phyloP scores from a whole-genome alignment of 1,140 invertebrate species.

The Lordiphosa collinella region DNA sequence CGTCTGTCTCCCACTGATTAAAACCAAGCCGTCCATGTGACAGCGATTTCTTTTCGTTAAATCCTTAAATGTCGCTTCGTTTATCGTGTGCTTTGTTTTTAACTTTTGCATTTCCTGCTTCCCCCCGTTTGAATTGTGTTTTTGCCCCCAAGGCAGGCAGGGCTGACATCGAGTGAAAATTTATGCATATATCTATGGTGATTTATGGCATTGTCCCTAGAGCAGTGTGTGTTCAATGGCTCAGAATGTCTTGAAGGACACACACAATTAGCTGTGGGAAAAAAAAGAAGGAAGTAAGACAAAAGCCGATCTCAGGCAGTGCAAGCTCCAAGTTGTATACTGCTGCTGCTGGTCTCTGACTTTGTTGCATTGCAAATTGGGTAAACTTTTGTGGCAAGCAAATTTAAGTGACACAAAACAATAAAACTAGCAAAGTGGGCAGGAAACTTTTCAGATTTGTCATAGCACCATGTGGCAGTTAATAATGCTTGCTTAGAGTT shows the following conservation, averaged over 20 bases:
- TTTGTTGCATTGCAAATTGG: conserved; percentile 7
- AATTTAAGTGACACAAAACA: conserved; percentile 23
- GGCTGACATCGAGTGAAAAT: conserved; percentile 45
- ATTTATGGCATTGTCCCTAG: conserved; percentile 53
- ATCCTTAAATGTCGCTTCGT: conserved; percentile 68
- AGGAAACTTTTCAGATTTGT: conserved; percentile 69
- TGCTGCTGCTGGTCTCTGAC: conserved; percentile 9
- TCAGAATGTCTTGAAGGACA: conserved; percentile 52
- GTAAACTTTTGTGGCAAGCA: conserved; percentile 45
- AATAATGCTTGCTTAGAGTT: conserved; percentile 36
- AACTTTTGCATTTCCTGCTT: conserved; percentile 26
- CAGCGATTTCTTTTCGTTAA: conserved; percentile 70
- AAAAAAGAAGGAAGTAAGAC: conserved; percentile 63
- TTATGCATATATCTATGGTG: conserved; percentile 74
- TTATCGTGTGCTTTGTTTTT: conserved; percentile 62
- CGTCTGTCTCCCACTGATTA: conserved; percentile 63
- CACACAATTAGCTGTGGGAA: conserved; percentile 68
- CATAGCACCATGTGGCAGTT: conserved; percentile 56
- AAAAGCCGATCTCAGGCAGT: conserved; percentile 58
- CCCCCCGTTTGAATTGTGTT: conserved; percentile 29
- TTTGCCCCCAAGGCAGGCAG: conserved; percentile 16
- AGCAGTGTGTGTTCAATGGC: conserved; percentile 45
- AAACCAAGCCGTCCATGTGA: conserved; percentile 62
- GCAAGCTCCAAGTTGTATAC: conserved; percentile 30
- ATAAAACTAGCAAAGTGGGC: conserved; percentile 33